Conservation (phyloP, 2,888 invertebrate genomes). For the Protophormia terraenovae region DNA sequence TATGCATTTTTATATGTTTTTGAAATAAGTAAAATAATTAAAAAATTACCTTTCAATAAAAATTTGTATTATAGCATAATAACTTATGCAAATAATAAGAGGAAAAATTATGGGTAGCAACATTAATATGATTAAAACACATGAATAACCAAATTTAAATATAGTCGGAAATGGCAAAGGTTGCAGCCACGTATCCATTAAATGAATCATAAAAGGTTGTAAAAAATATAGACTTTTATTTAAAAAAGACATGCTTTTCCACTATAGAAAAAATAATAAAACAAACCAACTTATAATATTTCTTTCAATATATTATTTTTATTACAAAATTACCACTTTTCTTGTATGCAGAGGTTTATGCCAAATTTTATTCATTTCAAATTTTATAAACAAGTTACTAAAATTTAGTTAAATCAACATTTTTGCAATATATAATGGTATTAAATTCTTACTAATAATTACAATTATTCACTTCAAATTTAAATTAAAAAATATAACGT, state of each 20-base stretch:
- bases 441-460: no score
- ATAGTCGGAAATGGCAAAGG: conserved; percentile 77
- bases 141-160: conserved; percentile 72
- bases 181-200: conserved; percentile 74
- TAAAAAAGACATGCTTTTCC: conserved; percentile 71
- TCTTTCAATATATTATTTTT: neutral
- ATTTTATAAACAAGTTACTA: neutral
- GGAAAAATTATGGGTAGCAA: conserved; percentile 69
- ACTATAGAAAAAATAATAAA: conserved; percentile 70
- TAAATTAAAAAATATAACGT: conserved; percentile 8
- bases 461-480: neutral
- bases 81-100: conserved; percentile 56
- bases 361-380: conserved; percentile 72
- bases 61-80: conserved; percentile 72
- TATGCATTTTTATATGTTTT: no score
- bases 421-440: no score
- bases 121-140: conserved; percentile 66
- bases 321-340: conserved; percentile 73
- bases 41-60: conserved; percentile 69
- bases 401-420: no score
- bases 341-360: conserved; percentile 75
- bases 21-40: no score
- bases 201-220: conserved; percentile 73
- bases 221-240: conserved; percentile 74
- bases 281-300: neutral